Conservation (phyloP, 1,140 invertebrate genomes). For the Magallana gigas region DNA sequence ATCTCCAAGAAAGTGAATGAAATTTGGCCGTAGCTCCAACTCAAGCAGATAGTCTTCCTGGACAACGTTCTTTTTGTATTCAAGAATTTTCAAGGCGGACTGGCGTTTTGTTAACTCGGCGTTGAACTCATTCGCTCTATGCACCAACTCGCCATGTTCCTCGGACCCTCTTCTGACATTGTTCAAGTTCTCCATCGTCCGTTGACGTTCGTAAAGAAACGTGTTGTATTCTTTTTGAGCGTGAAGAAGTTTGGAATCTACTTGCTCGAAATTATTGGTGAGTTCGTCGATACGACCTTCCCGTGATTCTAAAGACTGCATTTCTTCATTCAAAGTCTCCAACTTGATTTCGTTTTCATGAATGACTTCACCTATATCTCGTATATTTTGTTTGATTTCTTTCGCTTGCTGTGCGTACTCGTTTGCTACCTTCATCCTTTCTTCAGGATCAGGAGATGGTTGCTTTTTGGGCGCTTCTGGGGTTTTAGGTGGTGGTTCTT, state of each 20-base stretch:
- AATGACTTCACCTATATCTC: slow-evolving; percentile 36
- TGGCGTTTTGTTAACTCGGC: slow-evolving; percentile 47
- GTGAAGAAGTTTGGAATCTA: slow-evolving; percentile 47
- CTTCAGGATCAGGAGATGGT: background rate
- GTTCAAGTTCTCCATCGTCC: slow-evolving; percentile 49
- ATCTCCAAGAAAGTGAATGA: slow-evolving; percentile 55
- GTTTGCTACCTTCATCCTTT: background rate
- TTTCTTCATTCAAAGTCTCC: slow-evolving; percentile 40
- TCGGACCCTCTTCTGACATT: slow-evolving; percentile 21
- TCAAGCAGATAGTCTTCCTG: slow-evolving; percentile 58
- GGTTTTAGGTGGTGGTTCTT: background rate
- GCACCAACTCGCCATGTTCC: slow-evolving; percentile 39
- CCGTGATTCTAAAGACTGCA: slow-evolving; percentile 42
- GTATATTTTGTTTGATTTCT: slow-evolving; percentile 49
- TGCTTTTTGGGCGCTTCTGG: background rate
- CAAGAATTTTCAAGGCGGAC: slow-evolving; percentile 46
- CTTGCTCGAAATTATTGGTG: slow-evolving; percentile 48
- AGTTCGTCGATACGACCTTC: slow-evolving; percentile 49
- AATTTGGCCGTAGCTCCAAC: slow-evolving; percentile 51
- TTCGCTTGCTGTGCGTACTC: slow-evolving; percentile 40
- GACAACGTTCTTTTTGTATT: slow-evolving; percentile 52
- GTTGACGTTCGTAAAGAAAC: slow-evolving; percentile 47
- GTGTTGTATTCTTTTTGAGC: slow-evolving; percentile 50
- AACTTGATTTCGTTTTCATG: slow-evolving; percentile 45
- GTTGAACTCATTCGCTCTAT: slow-evolving; percentile 40